Conservation (phyloP, 1,140 invertebrate genomes). For the Bombus terrestris region DNA sequence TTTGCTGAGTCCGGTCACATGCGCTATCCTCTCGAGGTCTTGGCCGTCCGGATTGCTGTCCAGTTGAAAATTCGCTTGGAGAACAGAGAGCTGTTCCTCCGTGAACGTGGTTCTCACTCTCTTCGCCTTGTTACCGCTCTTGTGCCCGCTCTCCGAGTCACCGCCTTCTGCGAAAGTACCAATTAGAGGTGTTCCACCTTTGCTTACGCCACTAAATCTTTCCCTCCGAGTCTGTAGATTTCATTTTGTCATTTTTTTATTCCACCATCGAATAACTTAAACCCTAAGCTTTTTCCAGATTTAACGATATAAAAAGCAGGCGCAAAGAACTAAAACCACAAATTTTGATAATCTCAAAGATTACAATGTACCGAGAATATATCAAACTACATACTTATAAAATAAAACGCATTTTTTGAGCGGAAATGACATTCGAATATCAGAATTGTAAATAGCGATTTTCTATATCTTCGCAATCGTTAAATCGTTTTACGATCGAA, state of each 20-base stretch:
- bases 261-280: too few species aligned
- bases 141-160: conserved; percentile 92
- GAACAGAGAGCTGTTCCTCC: conserved; percentile 97
- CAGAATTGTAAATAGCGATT: too few species aligned
- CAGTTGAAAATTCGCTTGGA: conserved; percentile 98
- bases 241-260: neutral
- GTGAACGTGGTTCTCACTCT: conserved; percentile 98
- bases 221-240: neutral
- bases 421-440: too few species aligned
- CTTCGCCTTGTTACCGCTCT: conserved; percentile 93
- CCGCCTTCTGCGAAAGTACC: conserved; percentile 64
- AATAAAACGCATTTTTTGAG: too few species aligned
- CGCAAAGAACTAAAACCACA: too few species aligned
- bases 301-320: neutral
- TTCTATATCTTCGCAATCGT: too few species aligned
- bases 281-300: neutral
- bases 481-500: too few species aligned
- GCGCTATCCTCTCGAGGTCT: conserved; percentile 98
- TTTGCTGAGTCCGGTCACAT: conserved; percentile 97
- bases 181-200: neutral
- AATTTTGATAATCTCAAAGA: too few species aligned
- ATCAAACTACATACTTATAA: too few species aligned
- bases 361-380: too few species aligned
- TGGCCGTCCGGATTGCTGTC: conserved; percentile 99
- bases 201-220: neutral